These are phyloP conservation scores for Metridium senile DNA, from an alignment of 92 coral and sea anemone species.

Conservation along the genomic window DNA sequence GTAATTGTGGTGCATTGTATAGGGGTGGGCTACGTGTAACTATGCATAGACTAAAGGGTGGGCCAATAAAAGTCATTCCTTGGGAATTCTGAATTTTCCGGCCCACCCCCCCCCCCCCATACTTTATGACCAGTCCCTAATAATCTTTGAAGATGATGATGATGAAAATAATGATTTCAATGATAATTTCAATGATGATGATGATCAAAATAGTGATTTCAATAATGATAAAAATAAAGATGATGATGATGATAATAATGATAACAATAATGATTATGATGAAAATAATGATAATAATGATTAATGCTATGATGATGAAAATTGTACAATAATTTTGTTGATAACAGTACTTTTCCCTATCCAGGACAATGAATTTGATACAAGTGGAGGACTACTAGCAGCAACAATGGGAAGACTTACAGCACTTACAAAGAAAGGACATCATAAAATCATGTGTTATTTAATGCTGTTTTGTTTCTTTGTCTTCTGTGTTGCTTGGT, in stretches of 20 bases:
- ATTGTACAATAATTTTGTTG: not conserved
- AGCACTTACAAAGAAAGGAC: conserved; percentile 95
- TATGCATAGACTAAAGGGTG: too few species aligned
- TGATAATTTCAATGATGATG: not conserved
- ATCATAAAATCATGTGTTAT: conserved; percentile 94
- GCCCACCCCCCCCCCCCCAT: too few species aligned
- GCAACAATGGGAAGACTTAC: conserved; percentile 88
- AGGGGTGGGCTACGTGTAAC: too few species aligned
- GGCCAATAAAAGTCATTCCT: too few species aligned
- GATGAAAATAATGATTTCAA: not conserved
- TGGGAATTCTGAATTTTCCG: too few species aligned
- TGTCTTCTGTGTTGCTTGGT: conserved; percentile 94
- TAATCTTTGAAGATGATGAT: not conserved
- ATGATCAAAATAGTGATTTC: not conserved
- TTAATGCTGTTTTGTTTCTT: conserved; percentile 80
- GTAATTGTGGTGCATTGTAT: too few species aligned
- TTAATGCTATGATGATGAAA: not conserved
- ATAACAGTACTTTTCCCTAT: not conserved
- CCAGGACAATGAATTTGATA: conserved; percentile 95
- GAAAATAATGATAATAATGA: not conserved
- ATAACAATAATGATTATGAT: not conserved
- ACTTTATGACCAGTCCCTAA: too few species aligned
- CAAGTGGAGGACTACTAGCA: conserved; percentile 81
- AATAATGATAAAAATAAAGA: not conserved
- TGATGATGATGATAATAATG: not conserved